These are phyloP conservation scores for Bolborhynchus lineola DNA, from an alignment of 2,113 vertebrate genomes.

Conservation along the genomic window DNA sequence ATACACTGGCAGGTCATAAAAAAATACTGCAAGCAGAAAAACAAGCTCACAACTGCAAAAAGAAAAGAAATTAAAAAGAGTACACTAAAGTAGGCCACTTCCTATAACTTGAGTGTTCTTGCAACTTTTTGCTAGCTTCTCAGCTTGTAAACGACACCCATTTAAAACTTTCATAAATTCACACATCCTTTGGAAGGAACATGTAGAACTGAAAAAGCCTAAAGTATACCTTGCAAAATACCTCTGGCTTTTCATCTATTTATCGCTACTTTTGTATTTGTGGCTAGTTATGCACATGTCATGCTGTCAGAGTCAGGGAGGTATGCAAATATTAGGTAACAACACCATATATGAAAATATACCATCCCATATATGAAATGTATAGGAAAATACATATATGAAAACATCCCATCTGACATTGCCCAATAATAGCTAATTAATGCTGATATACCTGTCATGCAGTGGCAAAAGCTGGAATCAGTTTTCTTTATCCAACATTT, in stretches of 20 bases:
- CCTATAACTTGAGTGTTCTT: slow-evolving; percentile 25
- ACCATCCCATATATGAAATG: background rate
- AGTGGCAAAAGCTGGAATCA: background rate
- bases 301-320: background rate
- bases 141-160: slow-evolving; percentile 46
- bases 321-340: background rate
- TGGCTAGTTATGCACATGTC: background rate
- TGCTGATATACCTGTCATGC: background rate
- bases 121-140: slow-evolving; percentile 40
- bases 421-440: background rate
- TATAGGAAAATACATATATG: background rate
- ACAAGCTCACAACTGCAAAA: background rate
- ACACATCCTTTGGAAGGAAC: slow-evolving; percentile 51
- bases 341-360: background rate
- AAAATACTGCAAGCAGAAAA: background rate
- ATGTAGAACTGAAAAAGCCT: slow-evolving; percentile 28
- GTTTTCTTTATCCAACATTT: background rate
- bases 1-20: background rate
- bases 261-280: slow-evolving; percentile 9
- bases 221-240: slow-evolving; percentile 23
- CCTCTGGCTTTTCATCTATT: slow-evolving; percentile 10
- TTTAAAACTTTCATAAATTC: slow-evolving; percentile 53
- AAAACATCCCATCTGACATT: background rate
- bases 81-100: slow-evolving; percentile 49
- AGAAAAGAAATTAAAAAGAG: background rate